phyloP scores from a whole-genome alignment of 2,797 vertebrate species.

The Yasuhikotakia modesta region DNA sequence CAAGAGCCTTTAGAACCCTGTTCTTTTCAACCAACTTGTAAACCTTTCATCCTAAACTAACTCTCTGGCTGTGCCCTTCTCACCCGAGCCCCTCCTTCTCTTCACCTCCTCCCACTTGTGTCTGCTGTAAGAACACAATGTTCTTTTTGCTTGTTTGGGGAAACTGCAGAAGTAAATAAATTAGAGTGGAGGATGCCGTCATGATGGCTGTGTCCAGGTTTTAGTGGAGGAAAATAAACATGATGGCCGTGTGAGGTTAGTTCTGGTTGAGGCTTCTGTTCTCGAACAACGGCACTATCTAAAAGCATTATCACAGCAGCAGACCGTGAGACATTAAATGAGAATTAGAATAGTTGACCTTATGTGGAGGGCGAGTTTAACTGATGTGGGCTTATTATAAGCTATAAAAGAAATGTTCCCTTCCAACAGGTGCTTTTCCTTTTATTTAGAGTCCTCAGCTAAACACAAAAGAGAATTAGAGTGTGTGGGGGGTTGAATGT shows the following conservation, averaged over 20 bases:
- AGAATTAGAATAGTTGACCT: no score
- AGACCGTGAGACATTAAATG: constrained; percentile 19
- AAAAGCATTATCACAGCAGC: constrained; percentile 28
- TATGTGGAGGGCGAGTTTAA: constrained; percentile 4
- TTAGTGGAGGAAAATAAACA: constrained; percentile 69
- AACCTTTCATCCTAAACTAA: constrained; percentile 28
- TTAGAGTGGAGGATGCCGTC: constrained; percentile 64
- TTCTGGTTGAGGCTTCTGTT: neutral
- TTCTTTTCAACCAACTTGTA: neutral
- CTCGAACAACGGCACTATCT: constrained; percentile 9
- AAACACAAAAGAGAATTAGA: neutral
- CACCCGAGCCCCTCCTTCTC: constrained; percentile 45
- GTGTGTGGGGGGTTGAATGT: constrained; percentile 1
- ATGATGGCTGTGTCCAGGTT: constrained; percentile 60
- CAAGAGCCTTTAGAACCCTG: constrained; percentile 9
- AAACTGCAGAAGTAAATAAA: constrained; percentile 79
- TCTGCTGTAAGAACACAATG: constrained; percentile 74
- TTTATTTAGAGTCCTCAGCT: neutral
- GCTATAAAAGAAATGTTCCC: constrained; percentile 36
- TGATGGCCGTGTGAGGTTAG: constrained; percentile 39
- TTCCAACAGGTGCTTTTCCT: constrained; percentile 34
- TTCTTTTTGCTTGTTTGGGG: constrained; percentile 73
- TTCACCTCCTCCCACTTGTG: constrained; percentile 46
- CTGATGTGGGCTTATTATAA: constrained; percentile 34
- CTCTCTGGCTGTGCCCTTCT: constrained; percentile 11